Evolutionary conservation across 2,888 invertebrate species (phyloP).

Genomic region (Heliconius ethilla): DNA sequence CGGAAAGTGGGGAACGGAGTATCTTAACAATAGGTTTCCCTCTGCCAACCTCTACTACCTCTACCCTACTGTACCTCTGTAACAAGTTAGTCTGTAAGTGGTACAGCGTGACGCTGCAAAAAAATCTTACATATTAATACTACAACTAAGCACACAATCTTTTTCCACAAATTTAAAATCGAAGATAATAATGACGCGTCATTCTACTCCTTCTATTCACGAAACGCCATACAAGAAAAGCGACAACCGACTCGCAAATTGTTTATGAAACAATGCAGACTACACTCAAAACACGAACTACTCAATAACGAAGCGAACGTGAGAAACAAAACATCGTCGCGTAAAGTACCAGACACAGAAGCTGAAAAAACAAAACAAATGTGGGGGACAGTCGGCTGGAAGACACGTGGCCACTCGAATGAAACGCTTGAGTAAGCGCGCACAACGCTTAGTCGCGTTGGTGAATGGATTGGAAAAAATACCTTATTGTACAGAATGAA

Average conservation of each 20-base stretch:
- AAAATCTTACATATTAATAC: no score
- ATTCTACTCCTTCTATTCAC: no score
- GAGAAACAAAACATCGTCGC: slow-evolving; percentile 28
- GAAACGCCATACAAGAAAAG: neutral
- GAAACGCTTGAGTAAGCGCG: slow-evolving; percentile 39
- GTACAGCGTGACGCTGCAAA: no score
- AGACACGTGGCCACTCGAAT: slow-evolving; percentile 42
- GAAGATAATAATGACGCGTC: neutral
- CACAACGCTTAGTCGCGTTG: neutral
- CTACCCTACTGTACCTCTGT: no score
- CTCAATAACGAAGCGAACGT: slow-evolving; percentile 27
- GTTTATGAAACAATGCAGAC: slow-evolving; percentile 17
- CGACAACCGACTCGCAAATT: neutral
- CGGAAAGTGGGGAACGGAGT: no score
- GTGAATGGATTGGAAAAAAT: slow-evolving; percentile 9
- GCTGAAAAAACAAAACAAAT: slow-evolving; percentile 27
- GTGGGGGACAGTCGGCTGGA: slow-evolving; percentile 35
- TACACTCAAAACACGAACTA: slow-evolving; percentile 10
- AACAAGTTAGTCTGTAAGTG: no score
- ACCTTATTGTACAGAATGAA: neutral
- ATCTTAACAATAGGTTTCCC: no score
- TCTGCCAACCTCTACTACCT: no score
- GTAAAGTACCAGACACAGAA: slow-evolving; percentile 20
- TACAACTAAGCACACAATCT: neutral
- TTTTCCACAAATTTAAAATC: neutral